These are phyloP conservation scores for Drosophila infuscata DNA, from an alignment of 2,888 invertebrate species.

Conservation along the genomic window DNA sequence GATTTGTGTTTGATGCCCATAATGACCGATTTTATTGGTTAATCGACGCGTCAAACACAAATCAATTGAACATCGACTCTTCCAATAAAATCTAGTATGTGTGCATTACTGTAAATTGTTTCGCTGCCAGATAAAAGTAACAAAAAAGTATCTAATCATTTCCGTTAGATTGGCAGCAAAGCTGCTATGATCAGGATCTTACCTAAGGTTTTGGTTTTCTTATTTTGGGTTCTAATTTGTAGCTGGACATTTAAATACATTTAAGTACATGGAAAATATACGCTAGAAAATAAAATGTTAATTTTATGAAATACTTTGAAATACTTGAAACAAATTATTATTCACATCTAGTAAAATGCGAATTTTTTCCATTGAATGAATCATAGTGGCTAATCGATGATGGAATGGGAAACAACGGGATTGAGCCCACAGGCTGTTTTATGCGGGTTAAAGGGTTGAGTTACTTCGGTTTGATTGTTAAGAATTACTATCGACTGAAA, in stretches of 20 bases:
- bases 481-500: neutral
- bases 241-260: too few relatives aligned
- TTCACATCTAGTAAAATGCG: neutral
- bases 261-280: too few relatives aligned
- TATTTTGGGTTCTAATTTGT: too few relatives aligned
- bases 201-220: too few relatives aligned
- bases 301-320: neutral
- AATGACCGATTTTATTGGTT: too few relatives aligned
- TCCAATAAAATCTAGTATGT: conserved; percentile 23
- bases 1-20: conserved; percentile 5
- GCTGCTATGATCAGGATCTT: too few relatives aligned
- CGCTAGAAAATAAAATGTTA: too few relatives aligned
- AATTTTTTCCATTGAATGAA: neutral
- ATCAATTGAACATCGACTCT: too few relatives aligned
- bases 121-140: conserved; percentile 39
- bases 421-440: neutral
- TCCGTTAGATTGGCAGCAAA: too few relatives aligned
- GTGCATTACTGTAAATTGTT: conserved; percentile 44
- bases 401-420: neutral
- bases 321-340: neutral
- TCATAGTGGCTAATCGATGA: neutral
- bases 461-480: conserved; percentile 11
- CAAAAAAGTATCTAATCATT: neutral
- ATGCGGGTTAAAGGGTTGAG: conserved; percentile 5
- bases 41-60: too few relatives aligned